Evolutionary conservation across 2,888 invertebrate genomes (phyloP).

Genomic region (Ectemnius continuus): DNA sequence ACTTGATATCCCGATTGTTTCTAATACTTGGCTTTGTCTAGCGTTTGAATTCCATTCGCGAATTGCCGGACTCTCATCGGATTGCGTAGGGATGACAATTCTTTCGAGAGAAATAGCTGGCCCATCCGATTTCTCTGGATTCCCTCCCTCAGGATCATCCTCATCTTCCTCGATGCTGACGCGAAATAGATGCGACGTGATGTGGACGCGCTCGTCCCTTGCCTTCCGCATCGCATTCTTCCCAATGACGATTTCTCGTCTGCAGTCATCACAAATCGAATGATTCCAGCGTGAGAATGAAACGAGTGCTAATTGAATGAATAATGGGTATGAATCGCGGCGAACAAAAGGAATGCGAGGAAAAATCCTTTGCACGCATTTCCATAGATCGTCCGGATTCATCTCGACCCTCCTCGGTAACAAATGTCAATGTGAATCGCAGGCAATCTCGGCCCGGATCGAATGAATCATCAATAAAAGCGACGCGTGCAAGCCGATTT

Average conservation of each 20-base stretch:
- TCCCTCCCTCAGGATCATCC: conserved; percentile 33
- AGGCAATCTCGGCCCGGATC: background rate
- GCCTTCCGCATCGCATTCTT: conserved; percentile 71
- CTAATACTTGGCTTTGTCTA: too few relatives aligned
- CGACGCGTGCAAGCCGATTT: background rate
- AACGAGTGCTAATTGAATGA: background rate
- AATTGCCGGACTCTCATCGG: too few relatives aligned
- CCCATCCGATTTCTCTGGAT: conserved; percentile 10
- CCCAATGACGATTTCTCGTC: conserved; percentile 3
- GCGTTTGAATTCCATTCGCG: too few relatives aligned
- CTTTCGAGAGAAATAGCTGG: background rate
- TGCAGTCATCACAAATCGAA: background rate
- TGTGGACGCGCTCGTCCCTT: conserved; percentile 53
- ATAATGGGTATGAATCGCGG: too few relatives aligned
- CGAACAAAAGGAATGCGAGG: too few relatives aligned
- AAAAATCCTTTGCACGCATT: background rate
- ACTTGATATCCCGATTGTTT: too few relatives aligned
- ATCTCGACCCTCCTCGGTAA: conserved; percentile 5
- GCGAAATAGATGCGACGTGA: conserved; percentile 60
- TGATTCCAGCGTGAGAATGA: background rate
- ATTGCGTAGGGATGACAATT: too few relatives aligned
- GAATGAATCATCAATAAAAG: conserved; percentile 5
- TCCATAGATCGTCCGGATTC: background rate
- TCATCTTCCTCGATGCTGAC: conserved; percentile 66
- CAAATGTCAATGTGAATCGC: conserved; percentile 5